Base-by-base conservation (phyloP, 2,113 vertebrate genomes). In the Rhombomys opimus region DNA sequence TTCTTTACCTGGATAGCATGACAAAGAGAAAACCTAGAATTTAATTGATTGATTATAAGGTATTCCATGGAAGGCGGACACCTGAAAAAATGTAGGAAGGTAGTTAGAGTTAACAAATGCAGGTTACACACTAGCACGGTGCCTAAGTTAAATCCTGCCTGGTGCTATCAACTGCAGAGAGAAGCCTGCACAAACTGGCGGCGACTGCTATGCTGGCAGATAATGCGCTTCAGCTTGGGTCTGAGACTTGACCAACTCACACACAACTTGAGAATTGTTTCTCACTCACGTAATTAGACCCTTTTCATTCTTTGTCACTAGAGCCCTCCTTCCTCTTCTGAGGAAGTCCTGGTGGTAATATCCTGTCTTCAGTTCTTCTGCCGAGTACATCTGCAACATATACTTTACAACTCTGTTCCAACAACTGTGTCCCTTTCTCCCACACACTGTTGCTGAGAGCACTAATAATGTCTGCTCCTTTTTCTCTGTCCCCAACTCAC, bases 1-100 rank as follows among this genome's bases (percentile, higher is more conserved):
- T 99, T 99, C 92, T 98, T 97, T 20, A 99, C 98, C 99, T 99
- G 97, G 78, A 88, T 10, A 97, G 94, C 82, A 96, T 65, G 90
- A 82, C 4, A 96, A 97, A 97, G n/a, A 86, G 32, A 15, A 75
- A 90, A 68, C 78, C 76, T 63, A 80, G 72, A 93, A 96, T 72
- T 75, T 89, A 38, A 20, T 4, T 95, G 57, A 20, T 94, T 54
- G 18, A 14, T 78, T 80, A 92, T 41, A 65, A 76, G 88, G 12
- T 76, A 41, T 54, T 77, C 54, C 23, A 38, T 8, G 27, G 0
- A 25, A 35, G 61, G 65, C 50, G 65, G 23, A 76, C 23, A 63
- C 1, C 27, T 13, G 32, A 68, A 32, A 13, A 54, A 91, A 86
- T 59, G 30, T 93, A 80, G 89, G 78, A 65, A n/a, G 41, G 32